Evolutionary conservation across 2,113 vertebrate species (phyloP).

Genomic region (Indri indri): DNA sequence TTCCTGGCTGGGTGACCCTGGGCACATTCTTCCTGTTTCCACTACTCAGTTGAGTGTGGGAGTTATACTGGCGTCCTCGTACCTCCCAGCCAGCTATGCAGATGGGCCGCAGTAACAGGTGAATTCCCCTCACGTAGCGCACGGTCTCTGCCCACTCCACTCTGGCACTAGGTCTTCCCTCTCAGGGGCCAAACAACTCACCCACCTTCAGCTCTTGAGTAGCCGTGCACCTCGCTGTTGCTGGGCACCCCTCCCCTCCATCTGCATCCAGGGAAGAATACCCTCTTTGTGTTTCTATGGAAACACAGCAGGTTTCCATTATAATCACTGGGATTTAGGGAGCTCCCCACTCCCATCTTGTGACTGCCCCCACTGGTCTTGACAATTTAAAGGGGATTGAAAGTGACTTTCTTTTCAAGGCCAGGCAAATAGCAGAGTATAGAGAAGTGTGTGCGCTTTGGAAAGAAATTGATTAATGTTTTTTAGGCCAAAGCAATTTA

Average conservation of each 20-base stretch:
- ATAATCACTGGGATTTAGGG: slow-evolving; percentile 50
- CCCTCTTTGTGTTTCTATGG: slow-evolving; percentile 74
- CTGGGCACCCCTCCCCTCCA: slow-evolving; percentile 33
- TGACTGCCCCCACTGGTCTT: slow-evolving; percentile 31
- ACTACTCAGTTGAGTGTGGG: neutral
- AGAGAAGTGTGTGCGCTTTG: slow-evolving; percentile 47
- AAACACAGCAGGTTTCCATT: slow-evolving; percentile 72
- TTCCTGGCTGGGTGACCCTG: neutral
- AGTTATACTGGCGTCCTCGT: neutral
- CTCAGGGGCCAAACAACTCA: neutral
- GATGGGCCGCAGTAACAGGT: neutral
- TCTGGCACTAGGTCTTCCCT: neutral
- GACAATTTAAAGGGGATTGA: slow-evolving; percentile 64
- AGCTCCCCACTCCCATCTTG: neutral
- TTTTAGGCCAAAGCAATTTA: slow-evolving; percentile 73
- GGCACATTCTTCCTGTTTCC: neutral
- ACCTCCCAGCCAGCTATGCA: neutral
- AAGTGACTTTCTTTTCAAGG: slow-evolving; percentile 73
- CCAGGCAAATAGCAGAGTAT: slow-evolving; percentile 59
- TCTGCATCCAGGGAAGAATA: slow-evolving; percentile 70
- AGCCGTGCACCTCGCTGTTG: neutral
- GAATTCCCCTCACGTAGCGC: rapidly evolving
- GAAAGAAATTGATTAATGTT: slow-evolving; percentile 68
- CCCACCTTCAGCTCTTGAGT: neutral
- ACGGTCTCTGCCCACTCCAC: neutral